These are phyloP conservation scores for Epinotia ramella DNA, from an alignment of 2,888 invertebrate species.

Conservation along the genomic window DNA sequence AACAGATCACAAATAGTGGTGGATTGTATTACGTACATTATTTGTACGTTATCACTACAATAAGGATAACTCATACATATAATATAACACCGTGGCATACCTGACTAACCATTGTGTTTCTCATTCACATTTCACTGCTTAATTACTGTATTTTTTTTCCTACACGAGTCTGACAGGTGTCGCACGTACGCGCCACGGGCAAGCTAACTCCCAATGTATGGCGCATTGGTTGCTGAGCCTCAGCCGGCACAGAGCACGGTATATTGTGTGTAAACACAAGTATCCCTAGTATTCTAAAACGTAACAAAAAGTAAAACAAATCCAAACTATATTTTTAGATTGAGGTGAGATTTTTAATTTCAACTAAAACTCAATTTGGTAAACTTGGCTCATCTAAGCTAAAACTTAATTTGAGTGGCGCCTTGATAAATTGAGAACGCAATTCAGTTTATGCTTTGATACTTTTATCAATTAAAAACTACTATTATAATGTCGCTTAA, in stretches of 20 bases:
- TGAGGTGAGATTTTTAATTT: slow-evolving; percentile 2
- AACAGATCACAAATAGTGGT: neutral
- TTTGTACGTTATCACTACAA: too few species aligned
- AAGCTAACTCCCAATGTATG: neutral
- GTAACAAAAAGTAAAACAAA: neutral
- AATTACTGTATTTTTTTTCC: too few species aligned
- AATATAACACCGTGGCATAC: too few species aligned
- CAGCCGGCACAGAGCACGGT: too few species aligned
- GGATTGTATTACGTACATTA: too few species aligned
- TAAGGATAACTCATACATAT: neutral
- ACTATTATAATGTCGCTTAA: neutral
- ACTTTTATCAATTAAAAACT: neutral
- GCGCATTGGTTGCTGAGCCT: too few species aligned
- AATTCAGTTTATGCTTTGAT: neutral
- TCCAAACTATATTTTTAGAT: neutral
- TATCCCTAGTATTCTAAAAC: neutral
- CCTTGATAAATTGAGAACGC: neutral
- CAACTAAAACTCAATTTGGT: neutral
- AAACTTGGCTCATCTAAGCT: neutral
- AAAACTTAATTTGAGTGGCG: slow-evolving; percentile 1
- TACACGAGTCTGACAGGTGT: neutral
- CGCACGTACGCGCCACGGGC: neutral
- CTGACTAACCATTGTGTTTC: too few species aligned
- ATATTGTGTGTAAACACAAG: neutral
- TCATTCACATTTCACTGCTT: too few species aligned